These are phyloP conservation scores for Drosophila littoralis DNA, from an alignment of 1,140 invertebrate species.

Conservation along the genomic window DNA sequence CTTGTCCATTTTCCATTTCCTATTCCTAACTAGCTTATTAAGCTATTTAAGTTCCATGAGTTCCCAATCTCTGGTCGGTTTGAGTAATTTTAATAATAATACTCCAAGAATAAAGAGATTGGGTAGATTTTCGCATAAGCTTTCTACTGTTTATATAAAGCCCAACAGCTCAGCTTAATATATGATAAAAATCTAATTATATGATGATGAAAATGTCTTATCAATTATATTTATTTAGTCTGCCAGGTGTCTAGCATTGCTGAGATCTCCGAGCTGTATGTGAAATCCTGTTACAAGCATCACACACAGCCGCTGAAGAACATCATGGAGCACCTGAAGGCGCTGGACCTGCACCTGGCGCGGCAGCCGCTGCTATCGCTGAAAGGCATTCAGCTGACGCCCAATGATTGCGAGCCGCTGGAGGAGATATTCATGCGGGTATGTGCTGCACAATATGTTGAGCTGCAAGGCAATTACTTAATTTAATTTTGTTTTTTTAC, in stretches of 20 bases:
- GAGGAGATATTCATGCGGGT: constrained; percentile 92
- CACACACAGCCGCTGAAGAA: constrained; percentile 88
- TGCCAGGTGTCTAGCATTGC: constrained; percentile 68
- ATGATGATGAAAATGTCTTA: too few species aligned
- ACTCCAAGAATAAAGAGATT: too few species aligned
- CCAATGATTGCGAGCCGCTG: constrained; percentile 88
- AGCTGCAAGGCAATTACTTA: background rate
- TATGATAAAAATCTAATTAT: too few species aligned
- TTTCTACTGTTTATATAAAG: too few species aligned
- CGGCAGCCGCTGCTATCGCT: constrained; percentile 86
- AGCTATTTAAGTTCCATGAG: background rate
- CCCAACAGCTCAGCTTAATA: too few species aligned
- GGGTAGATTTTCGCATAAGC: too few species aligned
- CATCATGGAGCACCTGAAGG: constrained; percentile 90
- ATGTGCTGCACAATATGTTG: background rate
- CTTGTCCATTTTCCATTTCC: too few species aligned
- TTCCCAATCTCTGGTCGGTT: background rate
- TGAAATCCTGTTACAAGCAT: constrained; percentile 89
- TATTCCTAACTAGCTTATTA: too few species aligned
- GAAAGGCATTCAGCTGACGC: constrained; percentile 86
- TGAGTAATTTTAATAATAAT: too few species aligned
- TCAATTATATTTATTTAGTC: constrained; percentile 40
- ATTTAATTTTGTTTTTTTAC: background rate
- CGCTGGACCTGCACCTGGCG: constrained; percentile 81
- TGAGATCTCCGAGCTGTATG: constrained; percentile 89